Conservation (phyloP, 1,140 invertebrate species). For the Achroia grisella region DNA sequence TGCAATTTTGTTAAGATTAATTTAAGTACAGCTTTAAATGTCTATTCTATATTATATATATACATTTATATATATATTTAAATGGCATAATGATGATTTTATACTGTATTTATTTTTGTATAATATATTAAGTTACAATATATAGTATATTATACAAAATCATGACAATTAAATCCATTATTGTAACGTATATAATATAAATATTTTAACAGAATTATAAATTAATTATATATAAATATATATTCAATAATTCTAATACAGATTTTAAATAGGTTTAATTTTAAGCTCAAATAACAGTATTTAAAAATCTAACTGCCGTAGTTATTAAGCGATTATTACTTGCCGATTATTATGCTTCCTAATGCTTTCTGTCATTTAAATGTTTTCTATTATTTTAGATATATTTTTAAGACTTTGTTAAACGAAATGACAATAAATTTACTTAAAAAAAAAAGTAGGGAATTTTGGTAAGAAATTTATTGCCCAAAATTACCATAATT, state of each 20-base stretch:
- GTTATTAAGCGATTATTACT: neutral
- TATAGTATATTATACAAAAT: too few relatives aligned
- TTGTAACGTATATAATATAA: too few relatives aligned
- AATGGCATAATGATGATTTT: neutral
- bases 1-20: neutral
- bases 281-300: constrained; percentile 1
- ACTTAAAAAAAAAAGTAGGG: constrained; percentile 11
- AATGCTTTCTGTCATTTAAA: neutral
- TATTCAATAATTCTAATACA: neutral
- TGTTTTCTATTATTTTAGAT: neutral
- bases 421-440: constrained; percentile 7
- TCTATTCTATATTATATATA: too few relatives aligned
- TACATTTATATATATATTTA: too few relatives aligned
- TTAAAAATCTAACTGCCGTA: constrained; percentile 3
- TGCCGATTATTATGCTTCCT: neutral
- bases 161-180: too few relatives aligned
- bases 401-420: constrained; percentile 5
- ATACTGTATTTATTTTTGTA: too few relatives aligned
- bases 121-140: too few relatives aligned
- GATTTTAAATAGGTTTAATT: neutral
- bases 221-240: neutral
- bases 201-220: too few relatives aligned
- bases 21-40: neutral
- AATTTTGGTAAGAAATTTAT: constrained; percentile 33
- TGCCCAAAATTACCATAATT: constrained; percentile 41